These are phyloP conservation scores for Marisa cornuarietis DNA, from an alignment of 1,140 invertebrate species.

Conservation along the genomic window DNA sequence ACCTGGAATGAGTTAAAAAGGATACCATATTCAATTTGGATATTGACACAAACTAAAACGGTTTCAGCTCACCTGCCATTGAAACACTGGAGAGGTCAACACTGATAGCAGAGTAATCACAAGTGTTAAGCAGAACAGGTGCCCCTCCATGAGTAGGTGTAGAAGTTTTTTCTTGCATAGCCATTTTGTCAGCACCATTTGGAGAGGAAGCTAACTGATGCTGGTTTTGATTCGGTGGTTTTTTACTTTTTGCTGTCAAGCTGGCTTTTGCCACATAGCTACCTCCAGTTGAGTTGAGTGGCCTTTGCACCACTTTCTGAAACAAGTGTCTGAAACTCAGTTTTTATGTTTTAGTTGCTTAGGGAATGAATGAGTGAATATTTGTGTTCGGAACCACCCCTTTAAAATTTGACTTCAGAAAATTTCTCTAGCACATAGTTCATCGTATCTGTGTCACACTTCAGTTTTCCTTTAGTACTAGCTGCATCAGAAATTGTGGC, in stretches of 20 bases:
- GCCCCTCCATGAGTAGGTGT: slow-evolving; percentile 44
- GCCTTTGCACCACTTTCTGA: neutral
- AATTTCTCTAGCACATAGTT: no score
- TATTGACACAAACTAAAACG: neutral
- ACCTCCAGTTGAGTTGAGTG: neutral
- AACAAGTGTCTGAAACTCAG: neutral
- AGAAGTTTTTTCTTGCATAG: slow-evolving; percentile 39
- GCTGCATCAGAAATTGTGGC: no score
- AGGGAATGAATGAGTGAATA: no score
- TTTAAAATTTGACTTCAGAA: no score
- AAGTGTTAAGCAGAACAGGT: slow-evolving; percentile 36
- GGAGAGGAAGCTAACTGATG: neutral
- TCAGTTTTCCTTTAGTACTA: no score
- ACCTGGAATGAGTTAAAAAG: no score
- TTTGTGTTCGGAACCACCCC: no score
- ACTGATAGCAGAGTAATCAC: slow-evolving; percentile 51
- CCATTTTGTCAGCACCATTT: neutral
- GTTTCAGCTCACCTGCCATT: slow-evolving; percentile 11
- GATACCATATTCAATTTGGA: neutral
- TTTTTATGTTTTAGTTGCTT: no score
- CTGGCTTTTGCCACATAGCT: neutral
- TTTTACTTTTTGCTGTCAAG: neutral
- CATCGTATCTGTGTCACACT: no score
- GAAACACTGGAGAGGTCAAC: slow-evolving; percentile 41
- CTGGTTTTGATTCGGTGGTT: neutral